These are phyloP conservation scores for Ferrisia virgata DNA, from an alignment of 2,888 invertebrate genomes.

Conservation along the genomic window DNA sequence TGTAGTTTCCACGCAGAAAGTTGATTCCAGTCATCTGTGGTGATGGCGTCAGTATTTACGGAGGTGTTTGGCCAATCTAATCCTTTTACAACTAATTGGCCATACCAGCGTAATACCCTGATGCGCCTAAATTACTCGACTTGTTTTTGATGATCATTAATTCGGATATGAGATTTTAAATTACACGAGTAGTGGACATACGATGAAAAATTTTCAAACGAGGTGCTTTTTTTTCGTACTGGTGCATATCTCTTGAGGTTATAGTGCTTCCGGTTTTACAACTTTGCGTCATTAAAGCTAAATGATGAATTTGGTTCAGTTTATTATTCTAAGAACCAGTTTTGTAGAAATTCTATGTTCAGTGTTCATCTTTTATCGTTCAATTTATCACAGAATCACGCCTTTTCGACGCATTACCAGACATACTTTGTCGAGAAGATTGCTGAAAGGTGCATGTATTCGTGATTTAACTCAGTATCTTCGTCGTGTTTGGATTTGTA, in stretches of 20 bases:
- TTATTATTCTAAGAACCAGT: not conserved
- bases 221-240: not conserved
- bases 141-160: not conserved
- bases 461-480: not conserved
- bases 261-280: not conserved
- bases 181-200: not conserved
- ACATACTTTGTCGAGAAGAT: not conserved
- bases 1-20: not conserved
- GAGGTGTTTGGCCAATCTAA: not conserved
- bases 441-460: not conserved
- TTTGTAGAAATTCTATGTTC: not conserved
- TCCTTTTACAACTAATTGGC: conserved; percentile 22
- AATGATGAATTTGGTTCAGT: not conserved
- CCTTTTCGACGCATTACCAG: not conserved
- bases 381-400: not conserved
- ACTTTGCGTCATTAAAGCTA: not conserved
- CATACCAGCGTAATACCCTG: not conserved
- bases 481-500: not conserved
- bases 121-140: not conserved
- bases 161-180: conserved; percentile 5
- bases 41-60: not conserved
- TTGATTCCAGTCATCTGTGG: not conserved
- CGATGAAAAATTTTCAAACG: not conserved
- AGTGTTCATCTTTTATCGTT: not conserved
- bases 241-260: not conserved